Evolutionary conservation across 2,888 invertebrate genomes (phyloP), one percentile per base, ranked within the genome.

Genomic region (Aleiodes testaceus): DNA sequence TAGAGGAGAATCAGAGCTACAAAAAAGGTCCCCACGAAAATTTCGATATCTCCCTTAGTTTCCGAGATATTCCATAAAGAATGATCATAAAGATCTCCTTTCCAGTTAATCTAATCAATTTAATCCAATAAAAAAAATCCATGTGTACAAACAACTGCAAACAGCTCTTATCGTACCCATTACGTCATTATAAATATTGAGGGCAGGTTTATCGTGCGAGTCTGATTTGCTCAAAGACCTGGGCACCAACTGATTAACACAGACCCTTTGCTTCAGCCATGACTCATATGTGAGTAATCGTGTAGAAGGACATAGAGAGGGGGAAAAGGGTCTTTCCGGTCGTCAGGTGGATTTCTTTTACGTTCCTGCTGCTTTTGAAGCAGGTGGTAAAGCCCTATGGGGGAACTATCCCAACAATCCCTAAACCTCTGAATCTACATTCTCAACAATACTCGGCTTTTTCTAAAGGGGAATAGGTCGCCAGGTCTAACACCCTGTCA

Each of bases 341-440:
- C 59, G 68, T 68, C 68, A 68, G 61, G 68, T 68, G 68, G 16
- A 68, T 61, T 61, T 68, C 36, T 65, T 64, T 49, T 47, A n/a
- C n/a, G n/a, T 50, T 36, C 20, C 45, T 20, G 3, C 11, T 36
- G 12, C 20, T 42, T 42, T 52, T 26, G 16, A 65, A 18, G 52
- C 66, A 66, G 66, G 66, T 66, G 66, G 18, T 36, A 14, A 20
- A 20, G 45, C 30, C 55, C 49, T 16, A 49, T n/a, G 12, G 20
- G 63, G 44, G 12, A 42, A 30, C 53, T 6, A 22, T n/a, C 7
- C n/a, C 55, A 55, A 63, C 45, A 45, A 63, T 30, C 63, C 63
- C 45, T 45, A 45, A 22, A 45, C n/a, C 22, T 14, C 59, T 59
- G 42, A 14, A 42, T 16, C 42, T 7, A 36, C 59, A 36, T 36